phyloP scores from a whole-genome alignment of 2,113 vertebrate genomes.

The Trematocara nigrifrons region DNA sequence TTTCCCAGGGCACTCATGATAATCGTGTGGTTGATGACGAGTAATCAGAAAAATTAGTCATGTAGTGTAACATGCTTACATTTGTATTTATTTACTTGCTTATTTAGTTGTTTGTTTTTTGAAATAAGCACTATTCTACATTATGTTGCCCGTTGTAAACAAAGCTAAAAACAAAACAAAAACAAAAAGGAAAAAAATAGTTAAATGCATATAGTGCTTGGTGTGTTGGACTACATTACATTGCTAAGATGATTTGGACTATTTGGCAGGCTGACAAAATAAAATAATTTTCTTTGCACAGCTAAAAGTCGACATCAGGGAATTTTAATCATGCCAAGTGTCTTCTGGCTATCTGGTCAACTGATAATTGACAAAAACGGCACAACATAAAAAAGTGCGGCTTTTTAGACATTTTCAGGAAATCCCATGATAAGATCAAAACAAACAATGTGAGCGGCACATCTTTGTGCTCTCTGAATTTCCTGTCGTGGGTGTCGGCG shows the following conservation, averaged over 20 bases:
- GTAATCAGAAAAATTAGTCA: neutral
- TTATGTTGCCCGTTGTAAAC: neutral
- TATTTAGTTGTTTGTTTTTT: neutral
- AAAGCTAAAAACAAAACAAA: neutral
- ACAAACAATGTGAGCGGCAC: neutral
- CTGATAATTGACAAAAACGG: neutral
- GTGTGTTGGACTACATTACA: neutral
- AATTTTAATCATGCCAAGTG: neutral
- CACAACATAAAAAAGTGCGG: neutral
- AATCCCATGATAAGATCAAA: neutral
- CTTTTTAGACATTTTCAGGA: neutral
- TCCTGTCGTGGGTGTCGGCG: accelerated
- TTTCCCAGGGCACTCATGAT: neutral
- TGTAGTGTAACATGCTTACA: neutral
- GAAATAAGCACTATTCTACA: neutral
- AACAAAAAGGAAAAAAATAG: accelerated
- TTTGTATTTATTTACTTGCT: neutral
- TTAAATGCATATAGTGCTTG: too few species aligned
- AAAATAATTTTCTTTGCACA: neutral
- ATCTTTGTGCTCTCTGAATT: neutral
- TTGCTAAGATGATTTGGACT: neutral
- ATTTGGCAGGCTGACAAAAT: neutral
- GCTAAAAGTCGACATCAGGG: neutral
- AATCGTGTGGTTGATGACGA: neutral
- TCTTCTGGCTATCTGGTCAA: neutral